These are phyloP conservation scores for Phaethornis superciliosus DNA, from an alignment of 2,113 vertebrate species.

Conservation along the genomic window DNA sequence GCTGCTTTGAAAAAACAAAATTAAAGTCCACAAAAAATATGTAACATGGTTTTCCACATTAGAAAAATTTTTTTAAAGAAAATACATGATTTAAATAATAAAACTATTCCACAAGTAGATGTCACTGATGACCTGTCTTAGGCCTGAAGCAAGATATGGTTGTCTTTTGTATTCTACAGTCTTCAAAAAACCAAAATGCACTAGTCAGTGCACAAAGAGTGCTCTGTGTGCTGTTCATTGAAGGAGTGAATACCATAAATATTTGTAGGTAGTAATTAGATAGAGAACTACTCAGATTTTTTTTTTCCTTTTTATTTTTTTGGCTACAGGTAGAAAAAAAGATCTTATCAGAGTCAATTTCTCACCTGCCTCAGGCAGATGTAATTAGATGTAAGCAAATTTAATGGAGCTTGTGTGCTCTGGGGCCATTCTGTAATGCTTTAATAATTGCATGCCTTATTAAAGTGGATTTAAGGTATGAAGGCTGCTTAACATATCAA, in stretches of 20 bases:
- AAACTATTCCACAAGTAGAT: conserved; percentile 29
- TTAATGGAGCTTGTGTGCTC: conserved; percentile 82
- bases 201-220: conserved; percentile 69
- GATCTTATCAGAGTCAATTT: conserved; percentile 88
- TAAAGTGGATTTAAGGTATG: conserved; percentile 83
- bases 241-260: conserved; percentile 80
- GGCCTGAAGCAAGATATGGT: conserved; percentile 61
- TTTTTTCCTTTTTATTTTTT: conserved; percentile 39
- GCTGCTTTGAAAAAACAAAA: neutral
- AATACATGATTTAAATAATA: neutral
- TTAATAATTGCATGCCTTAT: conserved; percentile 88
- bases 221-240: conserved; percentile 68
- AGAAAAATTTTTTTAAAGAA: neutral
- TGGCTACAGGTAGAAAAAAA: conserved; percentile 85
- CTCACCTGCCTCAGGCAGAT: conserved; percentile 85
- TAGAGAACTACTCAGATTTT: conserved; percentile 71
- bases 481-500: conserved; percentile 82
- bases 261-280: conserved; percentile 86
- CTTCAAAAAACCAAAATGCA: conserved; percentile 53
- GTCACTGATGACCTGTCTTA: conserved; percentile 46
- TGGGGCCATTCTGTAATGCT: conserved; percentile 79
- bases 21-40: neutral
- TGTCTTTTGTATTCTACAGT: conserved; percentile 50
- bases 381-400: conserved; percentile 90
- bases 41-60: neutral